Conservation (phyloP, 2,888 invertebrate genomes). For the Parnassius orleans region DNA sequence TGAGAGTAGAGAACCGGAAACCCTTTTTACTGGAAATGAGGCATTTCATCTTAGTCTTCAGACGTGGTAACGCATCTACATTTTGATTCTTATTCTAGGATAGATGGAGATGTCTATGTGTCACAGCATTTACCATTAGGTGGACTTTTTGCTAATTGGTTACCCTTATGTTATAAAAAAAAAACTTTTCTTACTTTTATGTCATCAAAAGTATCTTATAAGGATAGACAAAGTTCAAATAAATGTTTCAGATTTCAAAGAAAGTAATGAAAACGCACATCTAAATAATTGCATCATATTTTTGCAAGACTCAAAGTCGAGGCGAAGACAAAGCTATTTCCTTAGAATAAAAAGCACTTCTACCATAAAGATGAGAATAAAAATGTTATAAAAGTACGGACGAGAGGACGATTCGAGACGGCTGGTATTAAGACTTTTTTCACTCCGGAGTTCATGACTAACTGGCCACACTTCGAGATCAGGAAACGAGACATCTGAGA, state of each 20-base stretch:
- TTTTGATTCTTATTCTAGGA: too few species aligned
- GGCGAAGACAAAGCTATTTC: constrained; percentile 50
- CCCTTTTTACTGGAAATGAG: too few species aligned
- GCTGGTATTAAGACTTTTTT: constrained; percentile 40
- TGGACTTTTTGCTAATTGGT: too few species aligned
- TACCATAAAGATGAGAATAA: constrained; percentile 50
- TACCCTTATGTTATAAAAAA: too few species aligned
- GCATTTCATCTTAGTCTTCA: too few species aligned
- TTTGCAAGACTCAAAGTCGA: constrained; percentile 28
- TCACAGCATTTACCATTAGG: too few species aligned
- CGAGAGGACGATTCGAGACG: constrained; percentile 21
- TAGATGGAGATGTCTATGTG: too few species aligned
- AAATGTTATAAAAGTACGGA: constrained; percentile 58
- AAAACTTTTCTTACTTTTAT: too few species aligned
- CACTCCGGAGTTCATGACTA: constrained; percentile 10
- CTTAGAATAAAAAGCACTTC: constrained; percentile 47
- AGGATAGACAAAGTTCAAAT: too few species aligned
- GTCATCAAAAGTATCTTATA: too few species aligned
- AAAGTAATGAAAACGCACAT: constrained; percentile 22
- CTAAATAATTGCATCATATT: constrained; percentile 31
- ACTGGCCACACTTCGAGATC: constrained; percentile 13
- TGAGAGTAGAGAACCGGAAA: too few species aligned
- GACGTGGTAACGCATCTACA: too few species aligned
- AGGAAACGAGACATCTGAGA: not conserved
- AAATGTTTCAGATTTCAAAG: not conserved